Evolutionary conservation across 2,888 invertebrate species (phyloP).

Genomic region (Bimastos eiseni): DNA sequence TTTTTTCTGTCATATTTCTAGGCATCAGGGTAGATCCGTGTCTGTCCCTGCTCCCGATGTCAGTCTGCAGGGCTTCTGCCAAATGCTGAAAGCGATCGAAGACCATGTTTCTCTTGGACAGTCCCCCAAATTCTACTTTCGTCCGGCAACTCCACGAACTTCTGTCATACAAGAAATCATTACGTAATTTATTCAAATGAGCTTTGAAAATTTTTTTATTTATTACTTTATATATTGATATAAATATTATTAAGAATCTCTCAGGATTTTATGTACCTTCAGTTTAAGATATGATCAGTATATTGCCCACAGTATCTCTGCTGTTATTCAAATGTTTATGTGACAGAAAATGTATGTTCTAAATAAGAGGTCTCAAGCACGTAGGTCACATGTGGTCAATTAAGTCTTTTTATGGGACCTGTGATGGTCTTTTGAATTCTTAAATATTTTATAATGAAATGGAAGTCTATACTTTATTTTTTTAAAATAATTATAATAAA

Average conservation of each 20-base stretch:
- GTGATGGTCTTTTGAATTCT: too few species aligned
- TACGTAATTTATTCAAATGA: background rate
- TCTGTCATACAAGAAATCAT: constrained; percentile 20
- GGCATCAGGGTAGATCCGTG: background rate
- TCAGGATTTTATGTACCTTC: background rate
- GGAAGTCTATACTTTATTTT: too few species aligned
- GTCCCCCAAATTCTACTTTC: background rate
- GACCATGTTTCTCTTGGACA: background rate
- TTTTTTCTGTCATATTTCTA: background rate
- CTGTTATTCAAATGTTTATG: background rate
- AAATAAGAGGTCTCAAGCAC: too few species aligned
- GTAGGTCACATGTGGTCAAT: too few species aligned
- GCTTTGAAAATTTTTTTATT: background rate
- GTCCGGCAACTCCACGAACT: background rate
- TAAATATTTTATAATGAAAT: too few species aligned
- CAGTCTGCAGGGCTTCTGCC: constrained; percentile 9
- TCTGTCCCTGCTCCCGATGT: background rate
- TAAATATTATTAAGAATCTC: background rate
- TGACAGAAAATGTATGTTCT: background rate
- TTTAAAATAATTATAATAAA: too few species aligned
- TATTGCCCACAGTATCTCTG: background rate
- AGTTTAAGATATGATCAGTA: background rate
- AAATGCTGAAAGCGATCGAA: constrained; percentile 16
- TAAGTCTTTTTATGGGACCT: too few species aligned
- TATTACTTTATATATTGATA: too few species aligned